phyloP scores from a whole-genome alignment of 2,888 invertebrate genomes.

The Spodoptera exigua region DNA sequence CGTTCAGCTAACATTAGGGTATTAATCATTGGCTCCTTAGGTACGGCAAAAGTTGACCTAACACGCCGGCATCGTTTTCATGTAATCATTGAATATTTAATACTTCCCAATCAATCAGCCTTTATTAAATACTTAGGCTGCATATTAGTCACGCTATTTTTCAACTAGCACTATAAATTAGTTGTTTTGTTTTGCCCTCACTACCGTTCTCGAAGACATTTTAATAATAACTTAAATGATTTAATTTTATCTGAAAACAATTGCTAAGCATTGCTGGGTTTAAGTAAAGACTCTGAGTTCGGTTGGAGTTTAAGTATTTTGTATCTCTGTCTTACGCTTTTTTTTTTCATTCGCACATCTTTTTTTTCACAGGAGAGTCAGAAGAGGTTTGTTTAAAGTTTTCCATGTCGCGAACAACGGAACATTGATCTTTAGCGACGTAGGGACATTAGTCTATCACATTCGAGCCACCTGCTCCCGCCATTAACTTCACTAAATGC shows the following conservation, averaged over 20 bases:
- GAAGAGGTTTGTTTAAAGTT: not conserved
- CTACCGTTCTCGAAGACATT: not conserved
- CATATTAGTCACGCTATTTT: conserved; percentile 28
- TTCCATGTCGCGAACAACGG: not conserved
- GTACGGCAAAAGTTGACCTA: conserved; percentile 41
- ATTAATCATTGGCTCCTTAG: conserved; percentile 50
- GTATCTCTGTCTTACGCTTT: no score
- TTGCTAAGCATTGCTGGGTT: no score
- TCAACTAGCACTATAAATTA: conserved; percentile 4
- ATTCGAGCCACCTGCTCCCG: conserved; percentile 42
- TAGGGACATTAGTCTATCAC: conserved; percentile 5
- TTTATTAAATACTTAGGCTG: conserved; percentile 17
- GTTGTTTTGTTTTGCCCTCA: not conserved
- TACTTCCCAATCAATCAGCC: conserved; percentile 44
- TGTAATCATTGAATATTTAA: conserved; percentile 55
- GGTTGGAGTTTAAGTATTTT: not conserved
- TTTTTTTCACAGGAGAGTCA: not conserved
- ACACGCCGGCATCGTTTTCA: conserved; percentile 32
- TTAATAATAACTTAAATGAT: no score
- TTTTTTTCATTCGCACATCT: no score
- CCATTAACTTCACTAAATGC: conserved; percentile 39
- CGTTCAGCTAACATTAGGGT: conserved; percentile 21
- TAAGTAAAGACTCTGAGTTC: no score
- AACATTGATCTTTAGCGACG: not conserved
- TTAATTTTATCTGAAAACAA: no score